Conservation (phyloP, 2,113 vertebrate genomes). For the Rhizomys pruinosus region DNA sequence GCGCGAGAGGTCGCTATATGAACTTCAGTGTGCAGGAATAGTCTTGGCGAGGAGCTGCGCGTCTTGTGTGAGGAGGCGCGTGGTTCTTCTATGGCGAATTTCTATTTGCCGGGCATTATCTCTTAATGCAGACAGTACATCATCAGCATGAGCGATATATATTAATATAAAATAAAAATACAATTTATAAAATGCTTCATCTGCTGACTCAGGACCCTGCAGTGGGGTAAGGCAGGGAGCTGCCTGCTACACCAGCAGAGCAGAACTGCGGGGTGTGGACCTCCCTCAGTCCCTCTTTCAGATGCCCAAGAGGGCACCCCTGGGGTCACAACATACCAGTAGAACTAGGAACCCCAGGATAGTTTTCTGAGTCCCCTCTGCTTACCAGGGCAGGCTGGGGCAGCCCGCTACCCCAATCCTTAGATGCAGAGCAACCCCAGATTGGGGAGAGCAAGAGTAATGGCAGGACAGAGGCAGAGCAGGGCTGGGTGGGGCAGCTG, state of each 20-base stretch:
- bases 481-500: constrained; percentile 47
- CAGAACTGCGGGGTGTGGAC: constrained; percentile 63
- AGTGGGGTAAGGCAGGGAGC: constrained; percentile 64
- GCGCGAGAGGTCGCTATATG: too few species aligned
- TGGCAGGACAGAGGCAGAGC: constrained; percentile 75
- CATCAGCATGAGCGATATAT: too few species aligned
- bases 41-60: too few species aligned
- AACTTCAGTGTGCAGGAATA: too few species aligned
- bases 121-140: too few species aligned
- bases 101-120: too few species aligned
- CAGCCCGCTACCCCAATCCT: constrained; percentile 76
- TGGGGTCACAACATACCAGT: constrained; percentile 59
- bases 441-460: constrained; percentile 78
- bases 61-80: too few species aligned
- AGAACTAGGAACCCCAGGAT: constrained; percentile 69
- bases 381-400: constrained; percentile 67
- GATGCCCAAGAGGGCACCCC: constrained; percentile 65
- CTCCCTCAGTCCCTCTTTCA: constrained; percentile 70
- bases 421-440: constrained; percentile 78
- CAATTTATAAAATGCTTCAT: constrained; percentile 89
- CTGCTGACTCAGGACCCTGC: constrained; percentile 81
- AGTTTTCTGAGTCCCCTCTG: constrained; percentile 73
- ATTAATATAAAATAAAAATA: too few species aligned
- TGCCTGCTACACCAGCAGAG: constrained; percentile 67
- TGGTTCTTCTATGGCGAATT: too few species aligned